Conservation (phyloP, 2,797 vertebrate species). For the Heteromormyrus szaboi region DNA sequence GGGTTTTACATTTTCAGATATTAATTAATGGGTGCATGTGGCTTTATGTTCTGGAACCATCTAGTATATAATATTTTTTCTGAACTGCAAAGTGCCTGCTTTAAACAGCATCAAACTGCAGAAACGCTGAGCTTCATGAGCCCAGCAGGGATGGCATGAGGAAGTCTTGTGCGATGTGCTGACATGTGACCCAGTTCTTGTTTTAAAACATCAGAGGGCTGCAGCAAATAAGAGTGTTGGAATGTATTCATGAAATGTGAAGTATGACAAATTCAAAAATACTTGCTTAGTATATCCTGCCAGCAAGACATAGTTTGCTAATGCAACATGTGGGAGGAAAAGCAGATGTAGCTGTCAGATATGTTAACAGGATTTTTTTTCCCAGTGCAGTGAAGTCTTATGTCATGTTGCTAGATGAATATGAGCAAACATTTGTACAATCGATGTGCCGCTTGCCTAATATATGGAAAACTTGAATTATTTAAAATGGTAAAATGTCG, state of each 20-base stretch:
- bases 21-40: neutral
- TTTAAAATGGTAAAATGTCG: neutral
- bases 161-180: neutral
- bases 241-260: neutral
- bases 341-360: constrained; percentile 7
- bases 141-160: neutral
- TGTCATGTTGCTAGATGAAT: neutral
- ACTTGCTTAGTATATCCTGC: neutral
- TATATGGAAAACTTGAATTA: neutral
- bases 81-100: neutral
- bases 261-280: constrained; percentile 10
- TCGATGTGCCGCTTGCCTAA: neutral
- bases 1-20: neutral
- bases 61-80: neutral
- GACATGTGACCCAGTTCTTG: neutral
- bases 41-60: neutral
- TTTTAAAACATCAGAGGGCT: neutral
- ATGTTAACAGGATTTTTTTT: neutral
- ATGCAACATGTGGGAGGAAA: neutral
- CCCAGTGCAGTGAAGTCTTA: neutral
- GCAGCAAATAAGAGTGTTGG: neutral
- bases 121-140: neutral
- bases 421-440: neutral
- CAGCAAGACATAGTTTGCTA: neutral
- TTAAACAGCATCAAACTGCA: neutral